Percentiles rank a stretch among this genome's conserved stretches.
Conservation (phyloP, 2,888 invertebrate genomes). For the Caenorhabditis sp. region DNA sequence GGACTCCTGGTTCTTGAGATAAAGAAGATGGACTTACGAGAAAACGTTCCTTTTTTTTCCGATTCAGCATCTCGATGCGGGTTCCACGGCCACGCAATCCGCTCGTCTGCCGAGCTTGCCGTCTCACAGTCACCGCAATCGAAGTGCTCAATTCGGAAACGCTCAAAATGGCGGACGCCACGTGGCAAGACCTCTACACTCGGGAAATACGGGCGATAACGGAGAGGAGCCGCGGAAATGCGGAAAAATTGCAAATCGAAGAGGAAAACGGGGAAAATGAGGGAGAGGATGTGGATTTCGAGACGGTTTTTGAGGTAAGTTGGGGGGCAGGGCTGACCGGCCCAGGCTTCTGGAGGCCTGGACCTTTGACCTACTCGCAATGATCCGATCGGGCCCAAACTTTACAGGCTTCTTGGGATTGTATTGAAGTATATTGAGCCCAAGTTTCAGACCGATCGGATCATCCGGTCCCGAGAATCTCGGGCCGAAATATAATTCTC, state of each 20-base stretch:
- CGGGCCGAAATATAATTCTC: too few relatives aligned
- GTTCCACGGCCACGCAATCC: constrained; percentile 18
- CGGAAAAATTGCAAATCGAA: constrained; percentile 14
- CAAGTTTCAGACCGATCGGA: too few relatives aligned
- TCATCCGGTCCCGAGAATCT: too few relatives aligned
- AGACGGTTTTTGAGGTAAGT: constrained; percentile 22
- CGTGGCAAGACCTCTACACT: constrained; percentile 41
- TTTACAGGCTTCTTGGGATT: background rate
- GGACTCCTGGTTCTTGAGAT: too few relatives aligned
- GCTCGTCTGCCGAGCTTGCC: constrained; percentile 27
- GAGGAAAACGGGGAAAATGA: constrained; percentile 1
- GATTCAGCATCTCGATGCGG: constrained; percentile 27
- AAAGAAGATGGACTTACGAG: too few relatives aligned
- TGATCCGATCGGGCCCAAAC: too few relatives aligned
- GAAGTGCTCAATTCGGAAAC: constrained; percentile 10
- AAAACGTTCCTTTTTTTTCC: background rate
- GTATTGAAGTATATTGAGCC: background rate
- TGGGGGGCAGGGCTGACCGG: too few relatives aligned
- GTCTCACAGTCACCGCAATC: constrained; percentile 16
- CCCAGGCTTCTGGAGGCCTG: too few relatives aligned
- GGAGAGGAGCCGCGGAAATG: constrained; percentile 1
- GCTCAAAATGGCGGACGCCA: background rate
- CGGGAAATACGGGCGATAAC: constrained; percentile 17
- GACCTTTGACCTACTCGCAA: too few relatives aligned
- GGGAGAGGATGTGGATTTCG: constrained; percentile 23